phyloP scores from a whole-genome alignment of 2,113 vertebrate genomes.

The Edolisoma coerulescens region DNA sequence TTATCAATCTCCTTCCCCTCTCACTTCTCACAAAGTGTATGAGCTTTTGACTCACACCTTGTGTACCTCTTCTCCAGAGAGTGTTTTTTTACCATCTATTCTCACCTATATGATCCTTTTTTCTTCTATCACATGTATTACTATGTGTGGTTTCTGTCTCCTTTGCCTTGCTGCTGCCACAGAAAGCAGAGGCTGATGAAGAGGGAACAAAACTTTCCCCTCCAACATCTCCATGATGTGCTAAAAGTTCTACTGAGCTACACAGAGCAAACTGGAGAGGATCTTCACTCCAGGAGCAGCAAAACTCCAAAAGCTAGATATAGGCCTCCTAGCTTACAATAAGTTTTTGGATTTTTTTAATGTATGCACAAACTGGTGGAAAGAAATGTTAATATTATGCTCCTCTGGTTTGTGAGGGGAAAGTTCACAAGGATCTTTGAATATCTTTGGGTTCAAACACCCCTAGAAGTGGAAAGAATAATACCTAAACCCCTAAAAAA shows the following conservation, averaged over 20 bases:
- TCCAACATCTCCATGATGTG: background rate
- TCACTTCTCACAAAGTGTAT: background rate
- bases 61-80: background rate
- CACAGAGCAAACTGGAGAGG: background rate
- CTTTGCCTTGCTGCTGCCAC: background rate
- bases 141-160: background rate
- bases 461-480: background rate
- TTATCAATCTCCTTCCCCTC: background rate
- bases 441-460: background rate
- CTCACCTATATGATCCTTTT: background rate
- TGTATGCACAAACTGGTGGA: background rate
- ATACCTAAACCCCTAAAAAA: background rate
- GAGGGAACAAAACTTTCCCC: background rate
- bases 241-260: background rate
- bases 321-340: background rate
- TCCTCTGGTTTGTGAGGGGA: background rate
- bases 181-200: background rate
- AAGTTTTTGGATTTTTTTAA: fast-evolving
- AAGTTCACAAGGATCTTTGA: background rate
- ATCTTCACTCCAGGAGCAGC: background rate
- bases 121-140: background rate
- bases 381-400: background rate
- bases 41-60: background rate
- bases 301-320: background rate
- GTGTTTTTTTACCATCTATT: background rate